A percentile compares a stretch with the other conserved stretches of the same genome.
Conservation (phyloP, 2,888 invertebrate genomes). For the Malthinus seriepunctatus region DNA sequence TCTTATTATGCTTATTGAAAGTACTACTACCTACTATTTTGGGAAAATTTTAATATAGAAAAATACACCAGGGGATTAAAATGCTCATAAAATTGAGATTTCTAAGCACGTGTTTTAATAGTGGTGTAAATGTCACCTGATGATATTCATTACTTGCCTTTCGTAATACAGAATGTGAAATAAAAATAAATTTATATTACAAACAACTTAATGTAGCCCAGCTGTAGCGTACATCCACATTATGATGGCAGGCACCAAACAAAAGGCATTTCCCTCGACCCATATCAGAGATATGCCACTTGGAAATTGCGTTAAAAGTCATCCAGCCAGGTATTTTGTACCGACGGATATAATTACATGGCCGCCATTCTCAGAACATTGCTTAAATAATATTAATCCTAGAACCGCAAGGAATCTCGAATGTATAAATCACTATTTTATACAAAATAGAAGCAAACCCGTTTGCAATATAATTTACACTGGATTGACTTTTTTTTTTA, state of each 20-base stretch:
- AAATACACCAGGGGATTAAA: no score
- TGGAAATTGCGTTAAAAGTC: conserved; percentile 56
- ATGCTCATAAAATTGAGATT: no score
- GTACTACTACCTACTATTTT: no score
- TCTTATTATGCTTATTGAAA: no score
- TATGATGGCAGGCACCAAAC: conserved; percentile 47
- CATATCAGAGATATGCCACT: conserved; percentile 56
- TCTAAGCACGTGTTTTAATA: no score
- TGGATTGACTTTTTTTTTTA: neutral
- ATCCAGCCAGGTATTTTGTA: conserved; percentile 50
- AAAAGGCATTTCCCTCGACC: conserved; percentile 53
- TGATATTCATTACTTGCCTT: neutral
- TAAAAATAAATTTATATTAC: neutral
- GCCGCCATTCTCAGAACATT: conserved; percentile 48
- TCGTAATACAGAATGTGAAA: neutral
- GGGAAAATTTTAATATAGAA: no score
- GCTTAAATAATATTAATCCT: conserved; percentile 33
- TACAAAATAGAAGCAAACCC: conserved; percentile 19
- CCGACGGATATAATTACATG: conserved; percentile 50
- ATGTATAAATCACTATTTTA: conserved; percentile 27
- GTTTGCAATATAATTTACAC: conserved; percentile 1
- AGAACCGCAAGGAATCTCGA: conserved; percentile 29
- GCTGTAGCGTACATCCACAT: conserved; percentile 38
- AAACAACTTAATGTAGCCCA: conserved; percentile 21
- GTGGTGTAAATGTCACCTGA: no score